Evolutionary conservation across 2,797 vertebrate genomes (phyloP).

Genomic region (Okamejei kenojei): DNA sequence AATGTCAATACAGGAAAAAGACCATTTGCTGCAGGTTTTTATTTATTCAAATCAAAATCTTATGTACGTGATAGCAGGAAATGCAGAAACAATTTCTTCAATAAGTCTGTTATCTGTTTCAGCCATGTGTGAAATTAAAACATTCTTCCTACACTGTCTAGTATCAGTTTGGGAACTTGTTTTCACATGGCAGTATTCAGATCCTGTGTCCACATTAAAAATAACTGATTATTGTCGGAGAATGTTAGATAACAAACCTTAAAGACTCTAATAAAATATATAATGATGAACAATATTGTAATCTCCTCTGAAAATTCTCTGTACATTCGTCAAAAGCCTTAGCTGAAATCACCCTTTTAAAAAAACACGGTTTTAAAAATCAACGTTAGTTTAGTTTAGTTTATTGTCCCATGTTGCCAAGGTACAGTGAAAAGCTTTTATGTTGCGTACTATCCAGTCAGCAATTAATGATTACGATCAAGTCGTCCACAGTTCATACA

Average conservation of each 20-base stretch:
- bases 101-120: constrained; percentile 41
- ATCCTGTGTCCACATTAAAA: not conserved
- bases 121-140: constrained; percentile 51
- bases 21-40: not conserved
- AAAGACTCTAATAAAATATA: not conserved
- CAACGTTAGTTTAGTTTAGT: too few relatives aligned
- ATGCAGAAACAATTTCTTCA: constrained; percentile 25
- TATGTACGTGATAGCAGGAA: not conserved
- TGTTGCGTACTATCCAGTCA: too few relatives aligned
- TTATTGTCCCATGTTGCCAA: too few relatives aligned
- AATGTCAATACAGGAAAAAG: not conserved
- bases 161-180: constrained; percentile 47
- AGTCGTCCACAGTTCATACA: too few relatives aligned
- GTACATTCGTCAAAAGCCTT: not conserved
- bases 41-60: constrained; percentile 30
- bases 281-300: constrained; percentile 8
- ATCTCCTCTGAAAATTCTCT: constrained; percentile 11
- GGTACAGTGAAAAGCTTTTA: too few relatives aligned
- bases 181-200: constrained; percentile 41
- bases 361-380: not conserved
- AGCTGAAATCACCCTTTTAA: not conserved
- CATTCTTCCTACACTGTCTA: constrained; percentile 45
- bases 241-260: not conserved
- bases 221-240: not conserved
- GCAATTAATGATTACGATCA: too few relatives aligned